phyloP scores from a whole-genome alignment of 2,113 vertebrate species.

The Notiomystis cincta region DNA sequence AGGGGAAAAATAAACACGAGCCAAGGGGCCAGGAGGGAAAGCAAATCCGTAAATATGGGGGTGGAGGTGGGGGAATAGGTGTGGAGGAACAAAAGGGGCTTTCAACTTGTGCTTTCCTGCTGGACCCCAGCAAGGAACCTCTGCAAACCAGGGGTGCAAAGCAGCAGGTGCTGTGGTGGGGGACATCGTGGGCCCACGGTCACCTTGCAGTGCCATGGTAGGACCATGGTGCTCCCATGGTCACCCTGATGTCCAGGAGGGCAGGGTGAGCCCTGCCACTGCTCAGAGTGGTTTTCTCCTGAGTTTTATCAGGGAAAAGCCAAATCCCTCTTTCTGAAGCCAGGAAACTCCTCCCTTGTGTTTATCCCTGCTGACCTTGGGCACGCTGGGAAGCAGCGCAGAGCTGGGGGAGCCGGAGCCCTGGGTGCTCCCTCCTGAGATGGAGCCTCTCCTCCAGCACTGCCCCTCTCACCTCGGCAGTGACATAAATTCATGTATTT shows the following conservation, averaged over 20 bases:
- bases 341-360: background rate
- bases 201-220: background rate
- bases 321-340: background rate
- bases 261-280: background rate
- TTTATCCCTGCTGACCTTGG: conserved; percentile 34
- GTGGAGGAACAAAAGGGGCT: background rate
- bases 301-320: background rate
- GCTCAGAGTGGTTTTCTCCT: background rate
- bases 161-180: background rate
- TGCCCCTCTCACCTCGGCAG: background rate
- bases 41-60: background rate
- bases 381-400: background rate
- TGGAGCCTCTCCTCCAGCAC: background rate
- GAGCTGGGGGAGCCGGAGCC: background rate
- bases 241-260: background rate
- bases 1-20: background rate
- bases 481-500: background rate
- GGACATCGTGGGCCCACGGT: fast-evolving
- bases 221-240: background rate
- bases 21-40: background rate
- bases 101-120: background rate
- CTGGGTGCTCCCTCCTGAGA: background rate
- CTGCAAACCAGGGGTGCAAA: background rate
- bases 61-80: background rate
- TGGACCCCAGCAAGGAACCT: background rate